These are phyloP conservation scores for Porites australiensis DNA, from an alignment of 64 coral and sea anemone genomes.

Conservation along the genomic window DNA sequence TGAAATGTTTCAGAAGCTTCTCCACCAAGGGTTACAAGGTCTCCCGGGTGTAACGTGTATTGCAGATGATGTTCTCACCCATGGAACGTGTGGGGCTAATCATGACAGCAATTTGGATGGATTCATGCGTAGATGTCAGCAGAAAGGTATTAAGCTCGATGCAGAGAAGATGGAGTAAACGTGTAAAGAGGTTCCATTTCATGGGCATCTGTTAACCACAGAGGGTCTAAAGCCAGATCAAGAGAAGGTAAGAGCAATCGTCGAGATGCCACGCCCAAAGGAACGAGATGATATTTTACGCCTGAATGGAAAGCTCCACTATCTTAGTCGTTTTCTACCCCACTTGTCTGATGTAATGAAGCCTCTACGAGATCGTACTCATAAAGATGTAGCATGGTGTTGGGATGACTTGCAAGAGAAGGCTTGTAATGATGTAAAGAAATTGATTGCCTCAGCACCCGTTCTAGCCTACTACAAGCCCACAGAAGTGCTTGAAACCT, in stretches of 20 bases:
- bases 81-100: neutral
- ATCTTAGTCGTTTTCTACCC: neutral
- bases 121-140: constrained; percentile 4
- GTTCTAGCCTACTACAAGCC: too few species aligned
- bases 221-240: constrained; percentile 6
- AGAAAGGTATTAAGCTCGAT: constrained; percentile 25
- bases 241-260: neutral
- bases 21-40: neutral
- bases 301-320: neutral
- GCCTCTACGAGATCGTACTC: neutral
- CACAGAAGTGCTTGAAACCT: neutral
- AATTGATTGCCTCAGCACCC: neutral
- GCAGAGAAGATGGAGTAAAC: neutral
- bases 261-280: constrained; percentile 1
- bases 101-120: constrained; percentile 17
- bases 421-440: neutral
- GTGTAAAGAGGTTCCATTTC: constrained; percentile 16
- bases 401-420: neutral
- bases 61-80: constrained; percentile 32
- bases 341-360: neutral
- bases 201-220: neutral
- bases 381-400: neutral
- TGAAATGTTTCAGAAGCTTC: constrained; percentile 20
- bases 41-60: constrained; percentile 10
- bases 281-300: neutral